These are phyloP conservation scores for Chelidonichthys spinosus DNA, from an alignment of 2,797 vertebrate species.

Conservation along the genomic window DNA sequence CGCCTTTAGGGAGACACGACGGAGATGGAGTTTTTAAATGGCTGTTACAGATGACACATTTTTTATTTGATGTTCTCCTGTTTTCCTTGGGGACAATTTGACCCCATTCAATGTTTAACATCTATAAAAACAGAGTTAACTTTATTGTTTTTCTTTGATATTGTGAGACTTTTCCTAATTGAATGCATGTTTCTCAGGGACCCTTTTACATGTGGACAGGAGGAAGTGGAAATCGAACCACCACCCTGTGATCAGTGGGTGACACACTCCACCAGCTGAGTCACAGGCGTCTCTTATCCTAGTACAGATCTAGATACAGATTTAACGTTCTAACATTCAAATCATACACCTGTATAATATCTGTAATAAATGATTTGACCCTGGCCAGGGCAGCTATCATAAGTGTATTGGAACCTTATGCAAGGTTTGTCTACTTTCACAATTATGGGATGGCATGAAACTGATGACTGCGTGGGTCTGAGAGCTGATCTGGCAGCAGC, in stretches of 20 bases:
- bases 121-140: no score
- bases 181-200: background rate
- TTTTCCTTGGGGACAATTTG: no score
- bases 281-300: no score
- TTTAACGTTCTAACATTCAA: background rate
- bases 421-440: conserved; percentile 33
- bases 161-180: no score
- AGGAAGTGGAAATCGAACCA: background rate
- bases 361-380: background rate
- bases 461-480: conserved; percentile 7
- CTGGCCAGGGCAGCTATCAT: background rate
- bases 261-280: no score
- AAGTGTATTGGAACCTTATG: background rate
- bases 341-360: background rate
- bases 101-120: no score
- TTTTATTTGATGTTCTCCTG: background rate
- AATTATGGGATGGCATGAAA: conserved; percentile 20
- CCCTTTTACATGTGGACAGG: background rate
- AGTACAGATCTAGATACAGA: background rate
- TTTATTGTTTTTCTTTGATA: no score
- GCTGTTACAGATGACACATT: background rate
- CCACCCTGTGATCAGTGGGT: background rate
- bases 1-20: conserved; percentile 43
- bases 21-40: background rate
- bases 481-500: conserved; percentile 17